Evolutionary conservation across 2,113 vertebrate species (phyloP).

Genomic region (Pitta sordida): DNA sequence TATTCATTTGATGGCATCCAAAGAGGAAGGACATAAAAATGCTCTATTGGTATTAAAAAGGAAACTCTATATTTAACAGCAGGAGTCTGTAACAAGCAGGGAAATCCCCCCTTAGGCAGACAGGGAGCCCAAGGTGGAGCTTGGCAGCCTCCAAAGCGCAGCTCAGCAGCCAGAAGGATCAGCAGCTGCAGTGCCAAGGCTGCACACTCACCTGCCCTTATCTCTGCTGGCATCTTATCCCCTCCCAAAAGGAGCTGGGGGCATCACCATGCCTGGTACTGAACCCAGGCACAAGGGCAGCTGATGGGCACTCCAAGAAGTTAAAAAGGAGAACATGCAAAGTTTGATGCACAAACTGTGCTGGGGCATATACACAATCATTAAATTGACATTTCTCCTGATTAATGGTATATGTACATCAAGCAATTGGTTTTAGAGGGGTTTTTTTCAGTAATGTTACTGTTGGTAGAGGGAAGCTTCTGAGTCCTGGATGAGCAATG

Average conservation of each 20-base stretch:
- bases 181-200: not conserved
- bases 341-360: rapidly evolving
- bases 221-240: not conserved
- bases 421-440: no score
- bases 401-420: not conserved
- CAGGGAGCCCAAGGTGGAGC: not conserved
- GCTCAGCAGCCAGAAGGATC: not conserved
- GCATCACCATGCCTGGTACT: not conserved
- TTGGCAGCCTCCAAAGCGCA: not conserved
- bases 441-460: not conserved
- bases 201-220: not conserved
- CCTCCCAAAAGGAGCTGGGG: rapidly evolving
- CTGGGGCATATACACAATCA: rapidly evolving
- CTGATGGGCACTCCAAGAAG: not conserved
- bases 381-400: no score
- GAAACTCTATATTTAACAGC: not conserved
- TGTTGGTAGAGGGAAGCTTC: rapidly evolving
- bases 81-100: not conserved
- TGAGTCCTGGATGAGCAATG: rapidly evolving
- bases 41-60: not conserved
- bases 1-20: not conserved
- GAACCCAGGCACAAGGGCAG: not conserved
- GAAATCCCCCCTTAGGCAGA: not conserved
- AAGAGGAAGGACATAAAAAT: not conserved
- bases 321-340: not conserved